Conservation (phyloP, 2,797 vertebrate genomes). For the Neomorphus geoffroyi region DNA sequence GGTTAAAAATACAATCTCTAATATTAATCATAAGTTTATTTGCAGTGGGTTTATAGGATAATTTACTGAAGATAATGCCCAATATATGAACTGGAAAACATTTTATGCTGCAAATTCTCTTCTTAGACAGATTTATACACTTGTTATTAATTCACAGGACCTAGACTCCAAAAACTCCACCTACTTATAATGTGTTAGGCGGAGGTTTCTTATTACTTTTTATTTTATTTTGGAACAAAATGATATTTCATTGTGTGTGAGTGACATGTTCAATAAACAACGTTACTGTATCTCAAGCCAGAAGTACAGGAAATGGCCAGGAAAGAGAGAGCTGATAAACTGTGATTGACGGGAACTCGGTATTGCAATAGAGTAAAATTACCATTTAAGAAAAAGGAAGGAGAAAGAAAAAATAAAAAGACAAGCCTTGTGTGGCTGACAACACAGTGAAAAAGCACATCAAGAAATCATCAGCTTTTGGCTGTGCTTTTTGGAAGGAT, state of each 20-base stretch:
- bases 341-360: background rate
- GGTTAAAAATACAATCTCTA: background rate
- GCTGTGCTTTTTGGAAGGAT: background rate
- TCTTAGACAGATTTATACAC: background rate
- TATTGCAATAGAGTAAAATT: background rate
- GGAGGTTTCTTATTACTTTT: background rate
- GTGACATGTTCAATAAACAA: conserved; percentile 19
- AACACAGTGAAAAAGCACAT: background rate
- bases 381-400: background rate
- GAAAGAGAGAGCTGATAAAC: conserved; percentile 22
- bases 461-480: background rate
- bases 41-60: background rate
- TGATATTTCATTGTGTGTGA: background rate
- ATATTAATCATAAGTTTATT: background rate
- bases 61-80: background rate
- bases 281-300: conserved; percentile 13
- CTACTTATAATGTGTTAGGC: background rate
- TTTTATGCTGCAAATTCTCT: background rate
- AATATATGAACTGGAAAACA: background rate
- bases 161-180: background rate
- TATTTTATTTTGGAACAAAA: background rate
- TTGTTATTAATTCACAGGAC: background rate
- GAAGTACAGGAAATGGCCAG: background rate
- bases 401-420: no score
- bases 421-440: background rate